These are phyloP conservation scores for Caligus rogercresseyi DNA, from an alignment of 1,140 invertebrate genomes.

Conservation along the genomic window DNA sequence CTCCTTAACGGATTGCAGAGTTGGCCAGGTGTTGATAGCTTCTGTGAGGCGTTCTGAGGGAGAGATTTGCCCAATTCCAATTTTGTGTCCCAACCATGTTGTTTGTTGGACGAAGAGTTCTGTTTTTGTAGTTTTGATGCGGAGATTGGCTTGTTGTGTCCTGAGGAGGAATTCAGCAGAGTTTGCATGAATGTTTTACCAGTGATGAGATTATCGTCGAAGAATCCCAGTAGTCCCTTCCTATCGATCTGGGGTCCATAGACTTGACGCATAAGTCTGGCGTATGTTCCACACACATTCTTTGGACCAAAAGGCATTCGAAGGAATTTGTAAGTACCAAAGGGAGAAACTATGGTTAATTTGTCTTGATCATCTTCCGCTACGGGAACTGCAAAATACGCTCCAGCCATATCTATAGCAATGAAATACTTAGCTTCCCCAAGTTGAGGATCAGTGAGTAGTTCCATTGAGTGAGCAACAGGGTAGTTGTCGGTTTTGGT, in stretches of 20 bases:
- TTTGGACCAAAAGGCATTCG: neutral
- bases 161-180: neutral
- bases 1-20: neutral
- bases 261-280: neutral
- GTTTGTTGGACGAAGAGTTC: neutral
- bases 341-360: neutral
- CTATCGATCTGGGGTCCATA: too few species aligned
- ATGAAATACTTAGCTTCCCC: neutral
- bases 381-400: neutral
- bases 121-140: neutral
- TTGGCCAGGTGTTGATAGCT: neutral
- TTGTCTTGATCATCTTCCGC: neutral
- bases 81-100: neutral
- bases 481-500: constrained; percentile 29
- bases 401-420: neutral
- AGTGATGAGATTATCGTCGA: neutral
- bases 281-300: neutral
- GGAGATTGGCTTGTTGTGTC: neutral
- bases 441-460: neutral
- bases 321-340: neutral
- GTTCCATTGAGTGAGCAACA: constrained; percentile 24
- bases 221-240: neutral
- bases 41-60: neutral
- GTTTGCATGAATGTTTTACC: neutral
- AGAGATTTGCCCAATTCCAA: neutral